Evolutionary conservation across 2,888 invertebrate genomes (phyloP), one percentile per base, ranked within the genome.

Genomic region (Scelioninae gen. 1): DNA sequence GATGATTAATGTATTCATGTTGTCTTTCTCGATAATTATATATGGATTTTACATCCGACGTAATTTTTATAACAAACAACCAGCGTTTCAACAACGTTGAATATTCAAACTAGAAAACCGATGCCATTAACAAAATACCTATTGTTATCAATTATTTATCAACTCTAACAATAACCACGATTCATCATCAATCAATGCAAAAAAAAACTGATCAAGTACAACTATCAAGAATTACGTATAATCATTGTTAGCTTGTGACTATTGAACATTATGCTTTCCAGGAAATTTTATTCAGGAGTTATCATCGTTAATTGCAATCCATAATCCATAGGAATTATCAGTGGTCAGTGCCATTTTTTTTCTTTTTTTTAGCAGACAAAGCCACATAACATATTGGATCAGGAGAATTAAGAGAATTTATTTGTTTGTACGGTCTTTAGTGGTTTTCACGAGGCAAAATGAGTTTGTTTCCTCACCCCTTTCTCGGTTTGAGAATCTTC

Each of bases 381-480:
- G 62, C 9, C 23, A 13, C 29, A 45, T 32, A 11, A 5, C 34
- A 10, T 16, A 43, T 56, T 66, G 32, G 63, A 63, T 63, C 9
- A 56, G 16, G 47, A 32, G 10, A 32, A 56, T 68, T 77, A 47
- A 69, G 65, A 8, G 34, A 69, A 69, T 78, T 65, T 65, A 71
- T 62, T 78, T 58, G 56, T 71, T 78, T 78, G 56, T 78, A 53
- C 4, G 9, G 56, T 5, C 45, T 29, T 38, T n/a, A 31, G 47
- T 62, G 32, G 34, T 43, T 11, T 8, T 56, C 69, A 31, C 51
- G 40, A 40, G 62, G 47, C 63, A 51, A 0, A 47, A 68, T 66
- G 49, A 80, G 66, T 66, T 55, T 47, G 60, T 58, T 60, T 51
- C 60, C 38, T 47, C n/a, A n/a, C n/a, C n/a, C n/a, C n/a, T n/a